These are phyloP conservation scores for Diaperis boleti DNA, from an alignment of 2,888 invertebrate species.

Conservation along the genomic window DNA sequence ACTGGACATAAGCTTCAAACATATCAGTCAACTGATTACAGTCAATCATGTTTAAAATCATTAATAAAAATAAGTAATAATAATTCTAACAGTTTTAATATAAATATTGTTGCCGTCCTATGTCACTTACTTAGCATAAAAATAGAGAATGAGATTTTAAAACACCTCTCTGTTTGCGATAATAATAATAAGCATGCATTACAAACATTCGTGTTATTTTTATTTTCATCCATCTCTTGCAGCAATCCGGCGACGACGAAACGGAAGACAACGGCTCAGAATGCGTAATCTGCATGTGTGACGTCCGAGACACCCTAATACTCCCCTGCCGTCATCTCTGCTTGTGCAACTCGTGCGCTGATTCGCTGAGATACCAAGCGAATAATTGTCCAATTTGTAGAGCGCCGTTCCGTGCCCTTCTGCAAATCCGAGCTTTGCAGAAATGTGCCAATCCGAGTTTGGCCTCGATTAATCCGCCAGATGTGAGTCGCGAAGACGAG, in stretches of 20 bases:
- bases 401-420: conserved; percentile 96
- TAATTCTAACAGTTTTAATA: no score
- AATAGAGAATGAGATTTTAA: no score
- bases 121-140: no score
- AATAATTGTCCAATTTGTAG: conserved; percentile 99
- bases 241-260: conserved; percentile 77
- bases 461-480: conserved; percentile 72
- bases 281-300: conserved; percentile 99
- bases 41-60: no score
- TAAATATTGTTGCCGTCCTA: no score
- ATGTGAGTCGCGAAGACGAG: conserved; percentile 71
- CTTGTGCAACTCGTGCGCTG: conserved; percentile 96
- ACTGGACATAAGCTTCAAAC: no score
- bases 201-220: neutral
- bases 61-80: no score
- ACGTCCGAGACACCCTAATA: conserved; percentile 96
- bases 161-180: no score
- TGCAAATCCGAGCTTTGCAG: conserved; percentile 95
- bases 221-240: neutral
- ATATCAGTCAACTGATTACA: no score
- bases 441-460: conserved; percentile 72
- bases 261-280: conserved; percentile 96
- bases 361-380: conserved; percentile 95
- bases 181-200: no score
- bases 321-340: conserved; percentile 97